These are phyloP conservation scores for Ctenochaetus hawaiiensis DNA, from an alignment of 2,797 vertebrate genomes.

Conservation along the genomic window DNA sequence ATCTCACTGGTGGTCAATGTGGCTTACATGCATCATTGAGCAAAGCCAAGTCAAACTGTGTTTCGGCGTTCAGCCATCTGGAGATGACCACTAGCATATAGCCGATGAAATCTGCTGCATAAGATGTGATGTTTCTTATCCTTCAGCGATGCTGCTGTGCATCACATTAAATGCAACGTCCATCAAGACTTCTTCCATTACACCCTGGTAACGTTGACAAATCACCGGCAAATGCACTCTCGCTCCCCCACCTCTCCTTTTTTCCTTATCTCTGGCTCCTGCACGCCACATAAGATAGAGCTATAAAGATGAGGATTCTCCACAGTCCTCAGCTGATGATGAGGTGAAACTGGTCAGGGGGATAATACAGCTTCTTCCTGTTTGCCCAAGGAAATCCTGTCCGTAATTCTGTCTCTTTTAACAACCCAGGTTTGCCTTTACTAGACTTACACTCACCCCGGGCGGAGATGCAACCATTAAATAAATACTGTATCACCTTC, in stretches of 20 bases:
- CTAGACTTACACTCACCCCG: conserved; percentile 23
- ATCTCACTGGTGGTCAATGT: conserved; percentile 76
- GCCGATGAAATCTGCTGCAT: conserved; percentile 6
- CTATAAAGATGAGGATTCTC: conserved; percentile 40
- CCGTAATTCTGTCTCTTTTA: conserved; percentile 62
- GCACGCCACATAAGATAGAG: conserved; percentile 13
- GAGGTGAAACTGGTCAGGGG: conserved; percentile 59
- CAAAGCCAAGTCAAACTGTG: conserved; percentile 77
- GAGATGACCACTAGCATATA: conserved; percentile 54
- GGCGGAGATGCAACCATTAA: conserved; percentile 44
- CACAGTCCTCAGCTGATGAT: conserved; percentile 52
- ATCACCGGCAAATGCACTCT: conserved; percentile 16
- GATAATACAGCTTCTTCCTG: conserved; percentile 45
- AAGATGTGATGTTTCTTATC: conserved; percentile 31
- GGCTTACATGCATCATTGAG: conserved; percentile 76
- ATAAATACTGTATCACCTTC: conserved; percentile 50
- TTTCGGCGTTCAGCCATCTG: conserved; percentile 74
- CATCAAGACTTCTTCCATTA: conserved; percentile 13
- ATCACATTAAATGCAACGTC: neutral
- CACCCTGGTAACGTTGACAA: conserved; percentile 29
- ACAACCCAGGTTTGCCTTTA: conserved; percentile 27
- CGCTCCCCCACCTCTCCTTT: neutral
- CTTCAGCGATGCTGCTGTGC: neutral
- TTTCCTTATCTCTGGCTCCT: conserved; percentile 24
- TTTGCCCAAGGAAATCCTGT: conserved; percentile 53